These are phyloP conservation scores for Nomada flava DNA, from an alignment of 2,888 invertebrate species.

Conservation along the genomic window DNA sequence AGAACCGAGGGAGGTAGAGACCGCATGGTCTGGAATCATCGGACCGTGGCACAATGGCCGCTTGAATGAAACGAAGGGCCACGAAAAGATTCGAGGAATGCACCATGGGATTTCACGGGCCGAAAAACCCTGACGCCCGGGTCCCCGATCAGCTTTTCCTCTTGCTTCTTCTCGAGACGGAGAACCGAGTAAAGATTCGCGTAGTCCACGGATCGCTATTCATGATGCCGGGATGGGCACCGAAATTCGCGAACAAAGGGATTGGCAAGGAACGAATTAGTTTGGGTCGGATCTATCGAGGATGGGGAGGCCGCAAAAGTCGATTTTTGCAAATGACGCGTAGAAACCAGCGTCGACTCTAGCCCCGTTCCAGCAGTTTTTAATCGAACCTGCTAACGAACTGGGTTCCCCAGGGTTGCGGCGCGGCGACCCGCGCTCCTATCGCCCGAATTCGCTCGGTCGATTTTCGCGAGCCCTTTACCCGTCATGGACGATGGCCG, in stretches of 20 bases:
- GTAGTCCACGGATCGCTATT: too few species aligned
- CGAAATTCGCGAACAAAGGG: background rate
- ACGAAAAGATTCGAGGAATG: constrained; percentile 60
- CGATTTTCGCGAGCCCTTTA: constrained; percentile 27
- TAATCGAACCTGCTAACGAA: constrained; percentile 42
- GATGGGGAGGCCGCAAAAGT: constrained; percentile 7
- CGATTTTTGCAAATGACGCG: constrained; percentile 33
- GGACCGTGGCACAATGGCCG: constrained; percentile 53
- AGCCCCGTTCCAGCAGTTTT: constrained; percentile 23
- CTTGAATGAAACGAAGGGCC: constrained; percentile 36
- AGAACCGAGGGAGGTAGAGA: constrained; percentile 4
- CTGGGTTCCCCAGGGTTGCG: constrained; percentile 3
- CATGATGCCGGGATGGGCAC: background rate
- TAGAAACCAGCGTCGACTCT: constrained; percentile 33
- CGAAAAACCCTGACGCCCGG: constrained; percentile 41
- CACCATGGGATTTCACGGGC: constrained; percentile 40
- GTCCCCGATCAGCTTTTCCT: background rate
- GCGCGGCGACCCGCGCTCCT: constrained; percentile 22
- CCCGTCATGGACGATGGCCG: background rate
- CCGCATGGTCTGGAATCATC: constrained; percentile 43
- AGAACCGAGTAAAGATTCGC: too few species aligned
- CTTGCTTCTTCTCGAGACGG: background rate
- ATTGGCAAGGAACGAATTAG: background rate
- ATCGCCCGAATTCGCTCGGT: background rate
- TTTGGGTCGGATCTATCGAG: background rate